Base-by-base conservation (phyloP, 2,797 vertebrate species). In the Mallotus villosus region DNA sequence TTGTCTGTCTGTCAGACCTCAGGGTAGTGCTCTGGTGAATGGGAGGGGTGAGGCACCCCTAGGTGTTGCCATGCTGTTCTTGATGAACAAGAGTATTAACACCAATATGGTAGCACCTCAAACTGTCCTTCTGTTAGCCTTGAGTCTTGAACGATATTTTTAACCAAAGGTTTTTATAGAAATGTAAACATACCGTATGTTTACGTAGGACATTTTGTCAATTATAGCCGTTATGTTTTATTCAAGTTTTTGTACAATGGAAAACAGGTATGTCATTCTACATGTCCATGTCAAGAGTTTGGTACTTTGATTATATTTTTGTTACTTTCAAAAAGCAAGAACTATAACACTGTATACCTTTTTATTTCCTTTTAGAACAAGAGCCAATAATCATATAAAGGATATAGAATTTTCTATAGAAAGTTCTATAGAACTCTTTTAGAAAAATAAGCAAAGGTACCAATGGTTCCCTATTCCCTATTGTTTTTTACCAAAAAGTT, bases 51-150 rank as follows among this genome's bases (percentile, higher is more conserved):
- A 78, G 81, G 81, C 83, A 81, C 80, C 87, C 81, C 74, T 41
- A 84, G 85, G 88, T 88, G 90, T 85, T 85, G 86, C 86, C 89
- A 77, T 84, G 89, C 67, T 85, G 84, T 85, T 90, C 86, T 87
- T 90, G 81, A 75, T 85, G 80, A 90, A 87, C 82, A 85, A 79
- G 87, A 78, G 87, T 87, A 77, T 87, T 86, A 82, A 76, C 77
- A 76, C 84, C 82, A 78, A 70, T 81, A 85, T 86, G 89, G 87
- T 86, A 84, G 80, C 74, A 82, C 71, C 71, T 72, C 74, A 66
- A 82, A 76, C 74, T 77, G 77, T 53, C 63, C 76, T 80, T 81
- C 75, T 81, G 74, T 78, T 78, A 71, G 21, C 78, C 63, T 46
- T 82, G 70, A 64, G 41, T 70, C 59, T 71, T 68, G 55, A 46